phyloP scores from a whole-genome alignment of 2,888 invertebrate species.

The Anodontia alba region DNA sequence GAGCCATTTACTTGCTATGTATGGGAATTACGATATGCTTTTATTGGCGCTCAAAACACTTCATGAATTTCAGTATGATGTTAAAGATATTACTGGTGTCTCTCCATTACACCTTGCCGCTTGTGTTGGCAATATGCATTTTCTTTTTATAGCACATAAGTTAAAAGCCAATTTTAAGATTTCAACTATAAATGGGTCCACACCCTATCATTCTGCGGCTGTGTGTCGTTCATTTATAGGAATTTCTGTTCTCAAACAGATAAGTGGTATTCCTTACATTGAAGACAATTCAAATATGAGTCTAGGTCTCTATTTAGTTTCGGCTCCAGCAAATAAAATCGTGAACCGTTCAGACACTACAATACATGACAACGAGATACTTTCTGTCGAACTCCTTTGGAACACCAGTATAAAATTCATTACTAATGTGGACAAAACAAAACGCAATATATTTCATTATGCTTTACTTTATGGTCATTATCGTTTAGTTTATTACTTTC shows the following conservation, averaged over 20 bases:
- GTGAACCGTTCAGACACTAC: not conserved
- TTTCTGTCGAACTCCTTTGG: not conserved
- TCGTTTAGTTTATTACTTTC: not conserved
- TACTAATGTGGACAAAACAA: not conserved
- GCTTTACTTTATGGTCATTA: not conserved
- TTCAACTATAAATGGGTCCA: not conserved
- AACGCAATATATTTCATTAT: not conserved
- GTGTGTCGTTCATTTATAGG: not conserved
- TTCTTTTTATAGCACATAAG: not conserved
- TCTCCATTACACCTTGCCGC: not conserved
- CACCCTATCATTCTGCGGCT: not conserved
- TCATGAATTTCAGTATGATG: not conserved
- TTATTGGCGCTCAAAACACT: not conserved
- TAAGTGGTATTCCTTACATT: not conserved
- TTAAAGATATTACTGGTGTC: not conserved
- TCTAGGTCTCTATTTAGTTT: not conserved
- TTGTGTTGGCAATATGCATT: not conserved
- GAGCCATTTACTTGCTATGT: not conserved
- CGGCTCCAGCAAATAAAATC: not conserved
- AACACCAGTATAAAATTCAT: not conserved
- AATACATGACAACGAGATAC: not conserved
- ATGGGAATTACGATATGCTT: not conserved
- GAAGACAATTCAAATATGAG: not conserved
- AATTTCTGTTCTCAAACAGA: not conserved
- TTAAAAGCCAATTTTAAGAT: not conserved